Evolutionary conservation across 2,113 vertebrate species (phyloP), one percentile per base, ranked within the genome.

Genomic region (Epinephelus cyanopodus): DNA sequence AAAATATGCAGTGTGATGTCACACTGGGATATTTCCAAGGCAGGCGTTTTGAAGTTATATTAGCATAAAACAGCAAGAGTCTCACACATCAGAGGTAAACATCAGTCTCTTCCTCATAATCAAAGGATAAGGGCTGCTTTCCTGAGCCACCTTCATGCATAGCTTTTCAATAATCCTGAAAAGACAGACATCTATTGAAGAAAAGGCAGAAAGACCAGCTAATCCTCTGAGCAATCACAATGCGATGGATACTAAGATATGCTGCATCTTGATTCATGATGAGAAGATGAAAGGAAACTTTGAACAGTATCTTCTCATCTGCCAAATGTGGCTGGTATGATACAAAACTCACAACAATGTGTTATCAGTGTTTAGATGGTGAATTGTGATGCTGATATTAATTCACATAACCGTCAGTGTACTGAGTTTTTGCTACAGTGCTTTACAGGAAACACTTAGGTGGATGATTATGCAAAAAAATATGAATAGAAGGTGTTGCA

Each of bases 11-110:
- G 10, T 4, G 3, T 69, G 27, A 21, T 54, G 7, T 19, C 52
- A 29, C 0, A 1, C 53, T 68, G 47, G 1, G 21, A 77, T 74
- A 23, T 58, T 58, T 64, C 48, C 66, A 72, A 13, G 39, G 37
- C 17, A 33, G 21, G n/a, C 42, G 50, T 79, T 80, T 86, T 80
- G 76, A 76, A 60, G 72, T 65, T 17, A 0, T 8, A 62, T 83
- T 78, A 56, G 68, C 69, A 12, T 83, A 58, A 70, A 83, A 27
- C 12, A 11, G 45, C 42, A 29, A 58, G 29, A 29, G 19, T 75
- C 18, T 13, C 15, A 67, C 54, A 67, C 77, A 80, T 86, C 81
- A 61, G 53, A 19, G 50, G 57, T 42, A 67, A 75, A 79, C 45
- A 45, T 73, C 27, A 45, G 58, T 37, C 57, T 42, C 33, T 54